These are phyloP conservation scores for Polymixis lichenea DNA, from an alignment of 2,888 invertebrate genomes.

Conservation along the genomic window DNA sequence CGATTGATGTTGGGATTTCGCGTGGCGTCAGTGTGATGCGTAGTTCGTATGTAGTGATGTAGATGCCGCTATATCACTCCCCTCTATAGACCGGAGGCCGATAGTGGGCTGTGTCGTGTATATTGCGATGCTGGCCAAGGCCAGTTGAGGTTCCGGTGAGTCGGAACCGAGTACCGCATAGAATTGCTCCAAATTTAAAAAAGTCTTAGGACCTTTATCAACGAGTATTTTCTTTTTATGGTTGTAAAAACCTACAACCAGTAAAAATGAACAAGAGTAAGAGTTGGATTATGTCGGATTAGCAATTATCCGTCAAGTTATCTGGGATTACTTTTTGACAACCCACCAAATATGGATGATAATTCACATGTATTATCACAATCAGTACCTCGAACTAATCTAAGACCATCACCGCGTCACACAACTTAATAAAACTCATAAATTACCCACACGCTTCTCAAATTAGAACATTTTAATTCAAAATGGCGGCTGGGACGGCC, in stretches of 20 bases:
- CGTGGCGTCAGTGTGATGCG: too few relatives aligned
- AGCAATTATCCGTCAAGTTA: neutral
- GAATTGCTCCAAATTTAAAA: neutral
- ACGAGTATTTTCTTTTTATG: neutral
- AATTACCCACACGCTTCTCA: slow-evolving; percentile 38
- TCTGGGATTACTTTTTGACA: neutral
- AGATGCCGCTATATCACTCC: too few relatives aligned
- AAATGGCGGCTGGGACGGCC: slow-evolving; percentile 41
- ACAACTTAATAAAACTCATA: slow-evolving; percentile 49
- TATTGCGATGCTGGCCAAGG: too few relatives aligned
- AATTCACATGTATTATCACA: neutral
- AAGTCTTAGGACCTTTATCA: neutral
- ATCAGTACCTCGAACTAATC: slow-evolving; percentile 13
- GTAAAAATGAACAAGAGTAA: neutral
- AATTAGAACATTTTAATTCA: slow-evolving; percentile 61
- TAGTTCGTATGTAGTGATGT: too few relatives aligned
- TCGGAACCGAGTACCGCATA: too few relatives aligned
- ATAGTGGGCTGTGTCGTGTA: too few relatives aligned
- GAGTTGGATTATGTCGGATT: neutral
- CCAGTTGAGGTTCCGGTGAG: too few relatives aligned
- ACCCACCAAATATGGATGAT: neutral
- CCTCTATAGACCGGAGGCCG: too few relatives aligned
- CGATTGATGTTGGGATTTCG: too few relatives aligned
- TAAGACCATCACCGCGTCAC: slow-evolving; percentile 3
- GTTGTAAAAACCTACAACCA: neutral